A percentile compares a stretch with the other conserved stretches of the same genome.
Evolutionary conservation across 1,140 invertebrate species (phyloP).

Genomic region (Rhyacophila brunnea): DNA sequence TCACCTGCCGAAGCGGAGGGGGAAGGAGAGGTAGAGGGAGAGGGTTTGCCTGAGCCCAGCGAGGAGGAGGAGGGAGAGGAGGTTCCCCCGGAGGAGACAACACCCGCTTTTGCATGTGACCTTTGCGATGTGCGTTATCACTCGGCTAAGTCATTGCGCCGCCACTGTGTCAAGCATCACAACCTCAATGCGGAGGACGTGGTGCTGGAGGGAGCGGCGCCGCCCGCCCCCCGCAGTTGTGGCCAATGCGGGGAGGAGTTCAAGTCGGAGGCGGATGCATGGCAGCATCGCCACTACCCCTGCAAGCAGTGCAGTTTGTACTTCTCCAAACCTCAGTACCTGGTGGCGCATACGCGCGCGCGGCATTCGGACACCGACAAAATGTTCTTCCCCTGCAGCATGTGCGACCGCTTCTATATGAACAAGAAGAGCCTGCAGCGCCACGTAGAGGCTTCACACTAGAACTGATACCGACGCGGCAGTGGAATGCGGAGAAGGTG

Average conservation of each 20-base stretch:
- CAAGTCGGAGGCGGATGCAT: conserved; percentile 47
- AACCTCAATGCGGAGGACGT: conserved; percentile 14
- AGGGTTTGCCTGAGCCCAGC: background rate
- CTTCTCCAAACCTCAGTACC: conserved; percentile 53
- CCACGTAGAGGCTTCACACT: conserved; percentile 50
- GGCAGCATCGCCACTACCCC: conserved; percentile 49
- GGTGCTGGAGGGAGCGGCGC: conserved; percentile 7
- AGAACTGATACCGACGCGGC: too few species aligned
- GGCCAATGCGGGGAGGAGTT: conserved; percentile 50
- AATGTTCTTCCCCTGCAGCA: conserved; percentile 51
- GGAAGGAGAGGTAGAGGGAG: conserved; percentile 42
- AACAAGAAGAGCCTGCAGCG: conserved; percentile 54
- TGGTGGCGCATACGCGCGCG: conserved; percentile 57
- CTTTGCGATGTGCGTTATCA: conserved; percentile 26
- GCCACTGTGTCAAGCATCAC: conserved; percentile 28
- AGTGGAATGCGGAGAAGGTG: too few species aligned
- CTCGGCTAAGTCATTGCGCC: conserved; percentile 21
- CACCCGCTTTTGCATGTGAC: conserved; percentile 14
- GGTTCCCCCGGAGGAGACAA: background rate
- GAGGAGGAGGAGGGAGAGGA: background rate
- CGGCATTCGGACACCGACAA: conserved; percentile 53
- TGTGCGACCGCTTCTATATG: conserved; percentile 53
- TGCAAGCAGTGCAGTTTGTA: conserved; percentile 59
- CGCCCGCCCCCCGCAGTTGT: conserved; percentile 44
- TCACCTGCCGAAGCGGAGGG: conserved; percentile 36